Evolutionary conservation across 2,888 invertebrate species (phyloP), one percentile per base, ranked within the genome.

Genomic region (Conchocele bisecta): DNA sequence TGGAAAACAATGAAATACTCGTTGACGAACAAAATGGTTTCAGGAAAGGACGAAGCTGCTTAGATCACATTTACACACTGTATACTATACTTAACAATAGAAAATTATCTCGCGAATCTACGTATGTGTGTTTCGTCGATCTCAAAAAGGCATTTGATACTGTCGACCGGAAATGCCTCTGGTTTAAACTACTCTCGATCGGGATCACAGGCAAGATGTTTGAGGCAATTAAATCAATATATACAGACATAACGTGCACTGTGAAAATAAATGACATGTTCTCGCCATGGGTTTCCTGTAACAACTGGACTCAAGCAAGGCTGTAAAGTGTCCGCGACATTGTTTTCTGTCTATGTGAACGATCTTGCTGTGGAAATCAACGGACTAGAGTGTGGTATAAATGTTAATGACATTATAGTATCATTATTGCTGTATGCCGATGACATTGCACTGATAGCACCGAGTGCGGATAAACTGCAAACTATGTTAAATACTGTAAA

Each of bases 361-460:
- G 68, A 68, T 26, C 39, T 68, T 29, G 48, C 39, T 13, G 24
- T 29, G 5, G 56, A 48, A n/a, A 41, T 68, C 13, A 56, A 63
- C n/a, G 13, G 33, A 11, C 20, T 35, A 15, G 13, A 37, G 13
- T 37, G 41, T 29, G 50, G 61, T 1, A 22, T 68, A 3, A 13
- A 2, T 22, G 17, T 68, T 24, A 42, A 57, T 26, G 41, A 33
- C 6, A 26, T 9, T 1, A 44, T 6, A 1, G 2, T 37, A n/a
- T n/a, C 22, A 17, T 33, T 35, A 37, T 20, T 69, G 3, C 24
- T 50, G n/a, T 69, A 63, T 39, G 61, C 61, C 6, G 68, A 68
- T 26, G 61, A 63, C 56, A 68, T 68, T 39, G 56, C 33, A 0
- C 41, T 68, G 11, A 20, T 68, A 15, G 20, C 54, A 1, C 35